phyloP scores from a whole-genome alignment of 2,113 vertebrate genomes.

The Puma concolor region DNA sequence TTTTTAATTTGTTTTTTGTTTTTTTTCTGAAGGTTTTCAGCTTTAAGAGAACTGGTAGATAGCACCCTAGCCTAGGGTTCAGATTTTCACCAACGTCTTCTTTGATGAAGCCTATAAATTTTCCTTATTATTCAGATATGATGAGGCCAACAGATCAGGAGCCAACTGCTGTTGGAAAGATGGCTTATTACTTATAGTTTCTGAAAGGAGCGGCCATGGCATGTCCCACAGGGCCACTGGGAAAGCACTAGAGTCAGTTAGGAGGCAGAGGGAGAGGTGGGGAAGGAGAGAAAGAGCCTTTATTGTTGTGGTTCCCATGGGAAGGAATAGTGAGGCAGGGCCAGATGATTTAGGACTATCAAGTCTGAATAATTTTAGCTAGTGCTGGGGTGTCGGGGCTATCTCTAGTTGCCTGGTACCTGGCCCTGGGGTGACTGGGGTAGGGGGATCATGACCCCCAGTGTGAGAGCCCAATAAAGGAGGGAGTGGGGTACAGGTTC shows the following conservation, averaged over 20 bases:
- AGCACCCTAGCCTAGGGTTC: not conserved
- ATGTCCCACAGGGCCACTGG: accelerated
- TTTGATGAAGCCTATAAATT: not conserved
- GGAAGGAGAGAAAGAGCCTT: not conserved
- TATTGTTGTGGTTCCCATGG: not conserved
- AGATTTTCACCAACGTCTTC: not conserved
- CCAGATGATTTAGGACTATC: not conserved
- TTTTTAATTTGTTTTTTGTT: too few relatives aligned
- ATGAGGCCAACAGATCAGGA: not conserved
- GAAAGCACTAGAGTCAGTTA: not conserved
- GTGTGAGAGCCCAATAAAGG: not conserved
- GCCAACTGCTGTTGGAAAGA: not conserved
- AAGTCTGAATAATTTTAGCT: not conserved
- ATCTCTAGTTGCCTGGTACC: not conserved
- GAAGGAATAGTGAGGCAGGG: not conserved
- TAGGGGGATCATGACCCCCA: too few relatives aligned
- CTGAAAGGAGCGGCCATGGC: not conserved
- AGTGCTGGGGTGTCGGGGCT: not conserved
- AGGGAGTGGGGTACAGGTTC: not conserved
- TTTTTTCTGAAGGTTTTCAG: not conserved
- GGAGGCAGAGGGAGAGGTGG: not conserved
- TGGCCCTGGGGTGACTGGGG: not conserved
- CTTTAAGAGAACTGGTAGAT: not conserved
- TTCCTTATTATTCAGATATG: not conserved
- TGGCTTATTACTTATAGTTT: not conserved